These are phyloP conservation scores for Anguilla rostrata DNA, from an alignment of 2,113 vertebrate species.

Conservation along the genomic window DNA sequence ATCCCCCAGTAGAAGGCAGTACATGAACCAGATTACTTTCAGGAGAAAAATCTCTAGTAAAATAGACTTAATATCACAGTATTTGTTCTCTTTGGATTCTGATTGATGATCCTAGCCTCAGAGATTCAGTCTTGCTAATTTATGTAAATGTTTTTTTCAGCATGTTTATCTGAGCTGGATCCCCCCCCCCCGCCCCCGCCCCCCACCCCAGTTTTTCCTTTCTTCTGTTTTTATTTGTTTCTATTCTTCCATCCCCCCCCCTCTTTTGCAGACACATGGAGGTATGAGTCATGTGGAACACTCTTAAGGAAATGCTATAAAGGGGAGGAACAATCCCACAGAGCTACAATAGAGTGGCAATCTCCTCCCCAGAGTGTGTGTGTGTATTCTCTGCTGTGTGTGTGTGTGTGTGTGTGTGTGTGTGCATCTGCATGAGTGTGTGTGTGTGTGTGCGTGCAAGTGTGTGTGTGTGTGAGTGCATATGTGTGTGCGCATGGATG, in stretches of 20 bases:
- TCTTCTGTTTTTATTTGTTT: conserved; percentile 26
- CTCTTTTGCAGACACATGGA: conserved; percentile 39
- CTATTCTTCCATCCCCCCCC: conserved; percentile 33
- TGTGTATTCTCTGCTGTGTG: neutral
- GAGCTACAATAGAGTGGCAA: too few relatives aligned
- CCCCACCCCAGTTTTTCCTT: conserved; percentile 21
- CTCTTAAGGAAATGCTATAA: conserved; percentile 29
- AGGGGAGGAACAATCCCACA: conserved; percentile 34
- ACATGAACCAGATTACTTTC: too few relatives aligned
- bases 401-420: too few relatives aligned
- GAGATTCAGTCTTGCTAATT: conserved; percentile 48
- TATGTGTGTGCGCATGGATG: neutral
- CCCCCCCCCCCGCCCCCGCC: neutral
- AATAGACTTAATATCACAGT: neutral
- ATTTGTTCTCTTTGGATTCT: conserved; percentile 36
- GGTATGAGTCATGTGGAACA: conserved; percentile 24
- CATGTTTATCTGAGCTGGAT: conserved; percentile 26
- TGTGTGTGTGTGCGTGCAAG: neutral
- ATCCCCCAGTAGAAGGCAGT: too few relatives aligned
- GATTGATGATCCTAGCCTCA: conserved; percentile 47
- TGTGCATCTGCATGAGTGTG: conserved; percentile 27
- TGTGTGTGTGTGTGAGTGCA: conserved; percentile 14
- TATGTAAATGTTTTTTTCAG: conserved; percentile 64
- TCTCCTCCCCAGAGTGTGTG: neutral
- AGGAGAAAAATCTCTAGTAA: too few relatives aligned